A percentile compares a stretch with the other conserved stretches of the same genome.
phyloP scores from a whole-genome alignment of 2,113 vertebrate species.

The Otus sunia region DNA sequence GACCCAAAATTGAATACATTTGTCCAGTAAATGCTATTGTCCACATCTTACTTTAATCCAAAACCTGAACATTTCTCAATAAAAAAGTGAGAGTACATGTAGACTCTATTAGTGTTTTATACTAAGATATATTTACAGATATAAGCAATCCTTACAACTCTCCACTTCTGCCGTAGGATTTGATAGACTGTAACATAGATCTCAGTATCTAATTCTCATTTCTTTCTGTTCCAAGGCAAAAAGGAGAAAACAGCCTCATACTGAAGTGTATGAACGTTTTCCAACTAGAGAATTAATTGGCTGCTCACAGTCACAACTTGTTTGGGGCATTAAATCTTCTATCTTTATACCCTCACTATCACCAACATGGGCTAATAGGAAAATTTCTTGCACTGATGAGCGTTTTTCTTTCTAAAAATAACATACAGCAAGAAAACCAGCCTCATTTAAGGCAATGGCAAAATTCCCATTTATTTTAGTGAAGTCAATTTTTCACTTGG shows the following conservation, averaged over 20 bases:
- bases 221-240: not conserved
- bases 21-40: not conserved
- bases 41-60: not conserved
- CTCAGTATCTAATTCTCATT: not conserved
- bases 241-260: not conserved
- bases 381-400: not conserved
- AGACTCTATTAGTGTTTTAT: not conserved
- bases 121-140: not conserved
- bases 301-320: not conserved
- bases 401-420: not conserved
- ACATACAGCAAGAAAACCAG: not conserved
- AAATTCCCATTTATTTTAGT: not conserved
- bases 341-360: accelerated
- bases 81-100: not conserved
- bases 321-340: not conserved
- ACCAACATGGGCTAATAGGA: not conserved
- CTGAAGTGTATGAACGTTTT: not conserved
- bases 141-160: not conserved
- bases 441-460: not conserved
- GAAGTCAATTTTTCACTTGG: not conserved
- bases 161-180: not conserved
- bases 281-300: not conserved
- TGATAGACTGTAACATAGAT: not conserved
- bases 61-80: not conserved
- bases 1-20: not conserved